Evolutionary conservation across 2,797 vertebrate genomes (phyloP).

Genomic region (Toxotes lorentzi): DNA sequence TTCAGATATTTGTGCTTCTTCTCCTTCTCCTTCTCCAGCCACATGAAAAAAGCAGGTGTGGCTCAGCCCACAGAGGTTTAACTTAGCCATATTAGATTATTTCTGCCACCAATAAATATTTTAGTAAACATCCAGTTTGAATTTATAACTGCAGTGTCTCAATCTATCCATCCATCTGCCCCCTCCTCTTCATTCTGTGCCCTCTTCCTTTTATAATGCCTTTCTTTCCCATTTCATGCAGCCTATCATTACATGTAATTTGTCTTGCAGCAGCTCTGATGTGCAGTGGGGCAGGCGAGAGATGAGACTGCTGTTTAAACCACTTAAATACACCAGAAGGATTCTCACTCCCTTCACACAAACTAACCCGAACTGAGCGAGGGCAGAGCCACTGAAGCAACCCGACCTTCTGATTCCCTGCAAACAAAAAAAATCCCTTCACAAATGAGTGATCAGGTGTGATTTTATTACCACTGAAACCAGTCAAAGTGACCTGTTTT

Average conservation of each 20-base stretch:
- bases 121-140: not conserved
- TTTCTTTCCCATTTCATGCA: slow-evolving; percentile 12
- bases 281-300: slow-evolving; percentile 19
- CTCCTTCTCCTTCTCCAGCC: not conserved
- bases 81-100: not conserved
- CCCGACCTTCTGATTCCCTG: not conserved
- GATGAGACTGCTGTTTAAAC: slow-evolving; percentile 45
- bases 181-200: not conserved
- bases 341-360: too few species aligned
- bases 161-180: not conserved
- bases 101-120: not conserved
- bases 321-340: slow-evolving; percentile 29
- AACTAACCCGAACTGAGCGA: slow-evolving; percentile 21
- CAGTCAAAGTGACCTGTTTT: not conserved
- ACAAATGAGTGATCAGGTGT: not conserved
- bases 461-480: not conserved
- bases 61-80: not conserved
- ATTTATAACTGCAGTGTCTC: not conserved
- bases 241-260: slow-evolving; percentile 54
- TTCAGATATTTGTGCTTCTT: not conserved
- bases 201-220: not conserved
- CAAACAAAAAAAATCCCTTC: too few species aligned
- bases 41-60: not conserved
- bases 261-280: slow-evolving; percentile 28
- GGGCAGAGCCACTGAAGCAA: not conserved